Evolutionary conservation across 2,113 vertebrate genomes (phyloP).

Genomic region (Zosterops pallidus): DNA sequence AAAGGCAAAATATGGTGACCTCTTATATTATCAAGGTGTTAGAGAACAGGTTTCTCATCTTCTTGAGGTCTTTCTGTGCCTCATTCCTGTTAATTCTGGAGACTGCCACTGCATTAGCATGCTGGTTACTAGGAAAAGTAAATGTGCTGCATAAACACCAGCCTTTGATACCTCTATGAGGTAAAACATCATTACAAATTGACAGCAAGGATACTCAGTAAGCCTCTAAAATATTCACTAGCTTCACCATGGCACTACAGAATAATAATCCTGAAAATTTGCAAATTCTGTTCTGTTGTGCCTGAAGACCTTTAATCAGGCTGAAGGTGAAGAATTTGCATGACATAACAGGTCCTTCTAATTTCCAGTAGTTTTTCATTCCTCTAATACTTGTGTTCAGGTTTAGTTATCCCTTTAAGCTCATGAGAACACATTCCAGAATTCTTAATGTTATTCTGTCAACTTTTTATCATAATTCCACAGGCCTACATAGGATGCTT

Average conservation of each 20-base stretch:
- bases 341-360: not conserved
- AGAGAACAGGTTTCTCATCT: not conserved
- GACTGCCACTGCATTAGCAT: not conserved
- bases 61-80: not conserved
- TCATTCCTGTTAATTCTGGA: not conserved
- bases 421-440: not conserved
- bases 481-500: not conserved
- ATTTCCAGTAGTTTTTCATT: not conserved
- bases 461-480: not conserved
- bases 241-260: not conserved
- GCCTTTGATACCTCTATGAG: not conserved
- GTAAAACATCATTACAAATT: not conserved
- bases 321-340: conserved; percentile 35
- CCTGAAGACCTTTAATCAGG: conserved; percentile 26
- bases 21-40: not conserved
- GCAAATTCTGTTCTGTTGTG: not conserved
- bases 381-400: not conserved
- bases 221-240: not conserved
- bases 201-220: not conserved
- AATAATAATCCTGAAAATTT: not conserved
- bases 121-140: not conserved
- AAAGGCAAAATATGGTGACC: not conserved
- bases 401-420: not conserved
- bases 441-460: not conserved
- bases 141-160: not conserved